Percentiles rank a stretch among this genome's conserved stretches.
These are phyloP conservation scores for Abrostola triplasia DNA, from an alignment of 2,888 invertebrate genomes.

Conservation along the genomic window DNA sequence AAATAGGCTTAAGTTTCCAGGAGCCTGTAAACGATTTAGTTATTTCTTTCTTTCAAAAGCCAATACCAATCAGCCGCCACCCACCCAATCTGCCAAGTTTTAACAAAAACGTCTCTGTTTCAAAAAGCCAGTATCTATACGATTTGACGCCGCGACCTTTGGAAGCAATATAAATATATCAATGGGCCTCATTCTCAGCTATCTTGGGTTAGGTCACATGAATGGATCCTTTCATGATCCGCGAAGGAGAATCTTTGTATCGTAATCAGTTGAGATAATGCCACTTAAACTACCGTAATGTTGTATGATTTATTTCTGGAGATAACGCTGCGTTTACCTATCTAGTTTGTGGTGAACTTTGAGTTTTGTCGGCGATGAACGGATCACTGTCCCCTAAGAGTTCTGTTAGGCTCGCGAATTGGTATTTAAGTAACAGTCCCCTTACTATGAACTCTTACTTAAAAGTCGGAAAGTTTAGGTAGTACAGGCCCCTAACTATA, in stretches of 20 bases:
- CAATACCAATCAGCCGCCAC: too few species aligned
- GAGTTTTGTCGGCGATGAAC: too few species aligned
- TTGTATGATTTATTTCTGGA: conserved; percentile 79
- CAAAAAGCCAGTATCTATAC: conserved; percentile 41
- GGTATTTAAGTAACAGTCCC: too few species aligned
- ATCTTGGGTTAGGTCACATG: conserved; percentile 71
- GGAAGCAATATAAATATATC: conserved; percentile 58
- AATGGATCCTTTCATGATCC: conserved; percentile 68
- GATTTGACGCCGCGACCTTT: conserved; percentile 49
- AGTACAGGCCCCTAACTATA: too few species aligned
- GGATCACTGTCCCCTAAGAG: too few species aligned
- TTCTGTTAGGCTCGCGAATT: too few species aligned
- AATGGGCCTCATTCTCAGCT: conserved; percentile 64
- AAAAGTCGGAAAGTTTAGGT: too few species aligned
- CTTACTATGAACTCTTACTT: too few species aligned
- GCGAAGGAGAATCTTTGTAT: conserved; percentile 73
- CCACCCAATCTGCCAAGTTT: conserved; percentile 2
- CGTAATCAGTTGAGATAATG: conserved; percentile 79
- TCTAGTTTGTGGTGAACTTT: conserved; percentile 35
- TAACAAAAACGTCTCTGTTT: conserved; percentile 2
- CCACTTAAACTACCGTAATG: conserved; percentile 81
- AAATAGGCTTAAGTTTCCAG: too few species aligned
- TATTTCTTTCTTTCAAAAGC: too few species aligned
- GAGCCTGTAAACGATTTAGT: too few species aligned
- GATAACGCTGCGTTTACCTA: conserved; percentile 47